Evolutionary conservation across 1,140 invertebrate species (phyloP).

Genomic region (Octopus sinensis): DNA sequence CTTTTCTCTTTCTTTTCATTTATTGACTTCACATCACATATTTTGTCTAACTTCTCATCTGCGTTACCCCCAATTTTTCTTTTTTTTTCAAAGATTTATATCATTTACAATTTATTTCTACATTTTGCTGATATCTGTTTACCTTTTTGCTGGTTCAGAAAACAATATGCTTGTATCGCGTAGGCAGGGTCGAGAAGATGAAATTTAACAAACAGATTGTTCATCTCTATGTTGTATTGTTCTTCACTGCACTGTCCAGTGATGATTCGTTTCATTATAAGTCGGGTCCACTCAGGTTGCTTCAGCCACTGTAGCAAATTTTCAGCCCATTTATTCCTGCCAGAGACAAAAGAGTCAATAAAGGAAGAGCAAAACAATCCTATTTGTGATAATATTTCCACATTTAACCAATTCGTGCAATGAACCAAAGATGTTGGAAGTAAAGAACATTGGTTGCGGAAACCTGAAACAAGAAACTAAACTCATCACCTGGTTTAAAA

Average conservation of each 20-base stretch:
- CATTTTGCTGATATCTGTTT: background rate
- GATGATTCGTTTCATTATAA: conserved; percentile 39
- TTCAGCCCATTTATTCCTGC: conserved; percentile 40
- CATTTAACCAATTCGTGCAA: background rate
- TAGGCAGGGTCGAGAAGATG: conserved; percentile 51
- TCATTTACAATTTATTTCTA: too few species aligned
- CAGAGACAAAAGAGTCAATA: background rate
- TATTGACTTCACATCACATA: too few species aligned
- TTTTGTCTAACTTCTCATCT: too few species aligned
- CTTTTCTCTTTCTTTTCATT: too few species aligned
- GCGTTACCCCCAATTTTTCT: too few species aligned
- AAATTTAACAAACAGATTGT: conserved; percentile 51
- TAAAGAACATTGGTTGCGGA: background rate
- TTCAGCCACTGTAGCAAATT: conserved; percentile 37
- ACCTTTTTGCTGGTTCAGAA: conserved; percentile 47
- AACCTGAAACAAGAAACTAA: background rate
- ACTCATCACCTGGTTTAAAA: too few species aligned
- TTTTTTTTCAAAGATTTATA: too few species aligned
- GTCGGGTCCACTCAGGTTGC: conserved; percentile 43
- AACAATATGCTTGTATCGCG: conserved; percentile 50
- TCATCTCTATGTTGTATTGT: conserved; percentile 52
- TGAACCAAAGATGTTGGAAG: too few species aligned
- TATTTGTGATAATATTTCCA: background rate
- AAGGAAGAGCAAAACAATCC: too few species aligned
- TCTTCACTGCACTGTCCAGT: conserved; percentile 41